Percentiles rank a stretch among this genome's conserved stretches.
Conservation (phyloP, 2,888 invertebrate genomes). For the Drosophila siamana region DNA sequence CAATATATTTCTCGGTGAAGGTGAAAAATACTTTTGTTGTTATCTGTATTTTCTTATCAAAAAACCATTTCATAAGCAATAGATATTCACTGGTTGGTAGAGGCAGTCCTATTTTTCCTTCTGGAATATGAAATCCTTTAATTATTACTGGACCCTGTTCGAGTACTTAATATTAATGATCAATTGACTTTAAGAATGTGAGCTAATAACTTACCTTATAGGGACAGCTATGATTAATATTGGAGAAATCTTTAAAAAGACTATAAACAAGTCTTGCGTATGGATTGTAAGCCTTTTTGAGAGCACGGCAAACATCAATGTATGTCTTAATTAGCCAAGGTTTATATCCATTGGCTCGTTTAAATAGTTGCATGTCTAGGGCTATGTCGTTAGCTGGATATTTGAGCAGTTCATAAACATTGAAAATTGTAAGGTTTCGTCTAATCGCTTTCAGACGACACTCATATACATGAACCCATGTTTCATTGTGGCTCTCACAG, state of each 20-base stretch:
- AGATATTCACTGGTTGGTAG: background rate
- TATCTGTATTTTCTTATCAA: constrained; percentile 1
- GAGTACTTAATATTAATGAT: background rate
- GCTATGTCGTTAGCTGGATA: background rate
- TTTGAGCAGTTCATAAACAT: background rate
- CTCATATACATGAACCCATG: background rate
- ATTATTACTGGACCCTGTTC: background rate
- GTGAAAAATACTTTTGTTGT: background rate
- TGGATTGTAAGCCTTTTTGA: background rate
- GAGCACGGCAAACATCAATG: background rate
- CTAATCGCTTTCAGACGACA: background rate
- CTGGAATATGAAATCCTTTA: background rate
- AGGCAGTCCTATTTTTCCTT: background rate
- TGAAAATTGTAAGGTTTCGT: background rate
- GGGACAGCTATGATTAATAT: background rate
- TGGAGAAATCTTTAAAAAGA: background rate
- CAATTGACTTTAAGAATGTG: background rate
- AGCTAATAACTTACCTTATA: background rate
- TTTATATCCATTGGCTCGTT: background rate
- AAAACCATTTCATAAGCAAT: background rate
- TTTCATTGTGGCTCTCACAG: background rate
- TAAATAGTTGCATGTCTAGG: background rate
- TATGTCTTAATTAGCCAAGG: background rate
- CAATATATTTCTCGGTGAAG: background rate
- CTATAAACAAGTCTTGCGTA: background rate